A percentile compares a stretch with the other conserved stretches of the same genome.
These are phyloP conservation scores for Lasaia peninsularis DNA, from an alignment of 1,140 invertebrate species.

Conservation along the genomic window DNA sequence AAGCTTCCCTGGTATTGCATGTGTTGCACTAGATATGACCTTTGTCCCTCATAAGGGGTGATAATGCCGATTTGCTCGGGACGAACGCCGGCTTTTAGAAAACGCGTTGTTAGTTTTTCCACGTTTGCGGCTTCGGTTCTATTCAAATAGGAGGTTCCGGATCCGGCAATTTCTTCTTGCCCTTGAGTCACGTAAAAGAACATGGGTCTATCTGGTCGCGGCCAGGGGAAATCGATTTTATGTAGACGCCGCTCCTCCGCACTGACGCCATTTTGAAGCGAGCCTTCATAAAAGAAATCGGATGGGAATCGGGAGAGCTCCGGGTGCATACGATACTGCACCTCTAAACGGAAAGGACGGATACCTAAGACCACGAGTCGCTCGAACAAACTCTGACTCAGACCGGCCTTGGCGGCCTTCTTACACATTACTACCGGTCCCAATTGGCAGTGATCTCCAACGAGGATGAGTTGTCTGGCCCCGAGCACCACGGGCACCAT, in stretches of 20 bases:
- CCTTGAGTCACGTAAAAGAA: constrained; percentile 99
- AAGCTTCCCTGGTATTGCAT: constrained; percentile 99
- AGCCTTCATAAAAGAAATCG: constrained; percentile 99
- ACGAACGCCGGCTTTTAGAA: constrained; percentile 95
- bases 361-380: constrained; percentile 97
- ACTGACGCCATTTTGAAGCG: constrained; percentile 98
- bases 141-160: constrained; percentile 98
- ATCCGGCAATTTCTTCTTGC: constrained; percentile 98
- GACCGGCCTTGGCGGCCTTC: constrained; percentile 96
- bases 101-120: constrained; percentile 96
- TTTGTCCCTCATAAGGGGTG: constrained; percentile 98
- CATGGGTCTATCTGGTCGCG: constrained; percentile 96
- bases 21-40: constrained; percentile 98
- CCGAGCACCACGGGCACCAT: constrained; percentile 99
- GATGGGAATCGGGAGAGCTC: constrained; percentile 98
- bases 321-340: constrained; percentile 99
- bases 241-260: constrained; percentile 93
- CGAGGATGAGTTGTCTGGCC: constrained; percentile 96
- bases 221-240: constrained; percentile 99
- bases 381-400: constrained; percentile 98
- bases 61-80: constrained; percentile 99
- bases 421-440: constrained; percentile 99
- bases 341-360: constrained; percentile 95
- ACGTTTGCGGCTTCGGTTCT: constrained; percentile 99
- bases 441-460: constrained; percentile 99